A percentile compares a stretch with the other conserved stretches of the same genome.
Evolutionary conservation across 2,888 invertebrate species (phyloP).

Genomic region (Theretra japonica): DNA sequence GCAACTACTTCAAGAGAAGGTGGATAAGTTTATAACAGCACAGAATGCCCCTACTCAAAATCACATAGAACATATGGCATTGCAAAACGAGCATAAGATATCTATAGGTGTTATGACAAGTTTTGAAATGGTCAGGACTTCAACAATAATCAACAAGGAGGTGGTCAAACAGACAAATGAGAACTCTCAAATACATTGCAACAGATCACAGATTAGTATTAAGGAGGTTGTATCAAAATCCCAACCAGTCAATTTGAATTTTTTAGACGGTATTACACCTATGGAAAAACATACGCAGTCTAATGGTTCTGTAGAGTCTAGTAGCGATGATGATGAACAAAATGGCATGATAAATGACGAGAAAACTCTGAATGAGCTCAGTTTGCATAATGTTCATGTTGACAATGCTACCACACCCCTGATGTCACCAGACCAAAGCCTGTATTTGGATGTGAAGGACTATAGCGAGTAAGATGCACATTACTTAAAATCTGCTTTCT

Average conservation of each 20-base stretch:
- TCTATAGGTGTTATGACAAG: constrained; percentile 90
- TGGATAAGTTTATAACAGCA: constrained; percentile 81
- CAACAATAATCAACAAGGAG: constrained; percentile 77
- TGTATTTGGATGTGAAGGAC: constrained; percentile 78
- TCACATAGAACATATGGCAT: constrained; percentile 61
- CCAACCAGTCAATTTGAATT: constrained; percentile 66
- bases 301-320: constrained; percentile 3
- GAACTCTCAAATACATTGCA: constrained; percentile 75
- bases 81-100: constrained; percentile 81
- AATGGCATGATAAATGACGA: constrained; percentile 60
- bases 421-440: constrained; percentile 76
- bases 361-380: constrained; percentile 76
- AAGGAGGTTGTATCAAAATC: constrained; percentile 68
- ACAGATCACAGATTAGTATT: constrained; percentile 74
- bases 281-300: constrained; percentile 45
- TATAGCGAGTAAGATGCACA: constrained; percentile 74
- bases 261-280: constrained; percentile 75
- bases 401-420: constrained; percentile 77
- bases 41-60: constrained; percentile 55
- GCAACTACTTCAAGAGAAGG: constrained; percentile 86
- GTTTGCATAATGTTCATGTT: constrained; percentile 75
- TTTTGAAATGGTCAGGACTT: constrained; percentile 86
- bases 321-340: constrained; percentile 31
- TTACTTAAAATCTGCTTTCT: not conserved
- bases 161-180: constrained; percentile 61